Evolutionary conservation across 2,113 vertebrate genomes (phyloP).

Genomic region (Lampris incognitus): DNA sequence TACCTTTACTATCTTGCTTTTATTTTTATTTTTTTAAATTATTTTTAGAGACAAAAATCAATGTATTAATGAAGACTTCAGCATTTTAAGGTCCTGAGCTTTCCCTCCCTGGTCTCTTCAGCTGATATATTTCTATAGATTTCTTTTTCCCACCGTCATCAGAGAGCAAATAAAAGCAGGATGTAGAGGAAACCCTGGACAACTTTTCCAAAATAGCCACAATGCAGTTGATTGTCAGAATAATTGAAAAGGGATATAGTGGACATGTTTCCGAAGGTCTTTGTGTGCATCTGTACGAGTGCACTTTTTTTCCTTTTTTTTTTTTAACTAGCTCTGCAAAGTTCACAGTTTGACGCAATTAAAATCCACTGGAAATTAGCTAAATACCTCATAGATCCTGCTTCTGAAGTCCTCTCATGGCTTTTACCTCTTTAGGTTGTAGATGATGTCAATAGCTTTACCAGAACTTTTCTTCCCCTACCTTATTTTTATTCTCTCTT

Average conservation of each 20-base stretch:
- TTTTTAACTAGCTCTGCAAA: slow-evolving; percentile 24
- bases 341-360: neutral
- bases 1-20: slow-evolving; percentile 38
- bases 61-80: slow-evolving; percentile 32
- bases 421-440: slow-evolving; percentile 7
- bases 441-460: slow-evolving; percentile 60
- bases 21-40: neutral
- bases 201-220: neutral
- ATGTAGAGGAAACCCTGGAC: neutral
- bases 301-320: neutral
- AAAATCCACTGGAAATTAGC: slow-evolving; percentile 6
- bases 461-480: slow-evolving; percentile 6
- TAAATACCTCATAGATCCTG: neutral
- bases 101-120: slow-evolving; percentile 10
- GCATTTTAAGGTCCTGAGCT: slow-evolving; percentile 23
- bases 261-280: neutral
- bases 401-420: neutral
- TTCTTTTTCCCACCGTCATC: neutral
- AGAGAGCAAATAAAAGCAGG: slow-evolving; percentile 9
- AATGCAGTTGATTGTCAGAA: slow-evolving; percentile 19
- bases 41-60: slow-evolving; percentile 41
- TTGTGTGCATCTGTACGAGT: slow-evolving; percentile 1
- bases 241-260: neutral
- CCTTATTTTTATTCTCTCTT: no score
- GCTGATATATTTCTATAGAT: neutral